Base-by-base conservation (phyloP, 1,140 invertebrate species). In the Thalassaphorura encarpata region DNA sequence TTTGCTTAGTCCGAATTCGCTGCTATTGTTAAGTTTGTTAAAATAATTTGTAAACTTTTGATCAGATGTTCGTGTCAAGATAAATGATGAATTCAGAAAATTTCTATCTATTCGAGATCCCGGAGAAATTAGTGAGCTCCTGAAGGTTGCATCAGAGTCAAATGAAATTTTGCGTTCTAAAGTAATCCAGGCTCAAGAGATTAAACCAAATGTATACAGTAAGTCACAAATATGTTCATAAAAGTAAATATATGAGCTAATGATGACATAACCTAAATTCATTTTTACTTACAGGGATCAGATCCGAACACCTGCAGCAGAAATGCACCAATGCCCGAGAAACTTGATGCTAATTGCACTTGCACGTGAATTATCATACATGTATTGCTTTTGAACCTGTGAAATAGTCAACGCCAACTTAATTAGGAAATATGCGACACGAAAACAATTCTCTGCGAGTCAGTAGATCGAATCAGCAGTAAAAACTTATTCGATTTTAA, bases 61-160 rank as follows among this genome's bases (percentile, higher is more conserved):
- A n/a, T n/a, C n/a, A 64, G 62, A 47, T 28, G 39, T 51, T 8
- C 47, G 59, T 6, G 16, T 29, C 1, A 61, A 56, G 43, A 64
- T 64, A 19, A 61, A 59, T 27, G 56, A 58, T 2, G 62, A 64
- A 27, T 64, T 64, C 52, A 1, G 31, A 13, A 61, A 59, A 43
- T 56, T 58, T 45, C 23, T 23, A 28, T 2, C 33, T 5, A 49
- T 58, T 3, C 39, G 8, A 21, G 54, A 59, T 43, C 54, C 59
- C 2, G 41, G 3, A 5, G 56, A 64, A 54, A 56, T 64, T 26
- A 39, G 50, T 19, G 42, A 58, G 2, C 26, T 64, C 4, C 3
- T 61, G 2, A 55, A 59, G n/a, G 40, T 64, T 5, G 62, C 62
- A 21, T 33, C 50, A 24, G 62, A 64, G 39, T 58, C 59, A 13